Conservation (phyloP, 2,888 invertebrate species). For the Drosophila fungiperda region DNA sequence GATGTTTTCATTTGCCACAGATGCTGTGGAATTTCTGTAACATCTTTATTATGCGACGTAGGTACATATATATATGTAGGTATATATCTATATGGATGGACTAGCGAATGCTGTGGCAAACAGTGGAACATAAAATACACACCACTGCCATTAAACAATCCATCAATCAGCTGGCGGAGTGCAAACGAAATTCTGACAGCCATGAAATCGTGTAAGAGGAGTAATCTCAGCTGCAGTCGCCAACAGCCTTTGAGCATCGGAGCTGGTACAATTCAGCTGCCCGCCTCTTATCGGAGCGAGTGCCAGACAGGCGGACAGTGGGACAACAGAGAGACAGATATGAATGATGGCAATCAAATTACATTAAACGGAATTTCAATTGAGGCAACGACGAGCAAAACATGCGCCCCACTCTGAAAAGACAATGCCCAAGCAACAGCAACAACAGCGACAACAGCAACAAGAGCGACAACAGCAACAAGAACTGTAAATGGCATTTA, state of each 20-base stretch:
- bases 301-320: constrained; percentile 32
- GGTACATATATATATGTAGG: not conserved
- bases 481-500: constrained; percentile 79
- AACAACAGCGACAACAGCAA: constrained; percentile 16
- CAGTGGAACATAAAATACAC: constrained; percentile 13
- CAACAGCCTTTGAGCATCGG: constrained; percentile 15
- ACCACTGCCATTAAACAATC: constrained; percentile 54
- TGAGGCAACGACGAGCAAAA: constrained; percentile 66
- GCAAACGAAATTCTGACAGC: constrained; percentile 73
- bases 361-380: constrained; percentile 79
- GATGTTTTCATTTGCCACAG: constrained; percentile 47
- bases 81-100: constrained; percentile 5
- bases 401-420: constrained; percentile 57
- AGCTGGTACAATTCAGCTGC: constrained; percentile 5
- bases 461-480: constrained; percentile 33
- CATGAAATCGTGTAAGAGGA: constrained; percentile 74
- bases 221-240: constrained; percentile 63
- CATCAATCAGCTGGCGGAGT: constrained; percentile 68
- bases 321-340: constrained; percentile 21
- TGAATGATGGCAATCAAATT: constrained; percentile 81
- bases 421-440: constrained; percentile 53
- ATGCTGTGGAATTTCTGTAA: constrained; percentile 18
- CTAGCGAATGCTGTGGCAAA: constrained; percentile 5
- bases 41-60: constrained; percentile 46
- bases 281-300: constrained; percentile 35